Base-by-base conservation (phyloP, 2,888 invertebrate genomes). In the Elegia similella region DNA sequence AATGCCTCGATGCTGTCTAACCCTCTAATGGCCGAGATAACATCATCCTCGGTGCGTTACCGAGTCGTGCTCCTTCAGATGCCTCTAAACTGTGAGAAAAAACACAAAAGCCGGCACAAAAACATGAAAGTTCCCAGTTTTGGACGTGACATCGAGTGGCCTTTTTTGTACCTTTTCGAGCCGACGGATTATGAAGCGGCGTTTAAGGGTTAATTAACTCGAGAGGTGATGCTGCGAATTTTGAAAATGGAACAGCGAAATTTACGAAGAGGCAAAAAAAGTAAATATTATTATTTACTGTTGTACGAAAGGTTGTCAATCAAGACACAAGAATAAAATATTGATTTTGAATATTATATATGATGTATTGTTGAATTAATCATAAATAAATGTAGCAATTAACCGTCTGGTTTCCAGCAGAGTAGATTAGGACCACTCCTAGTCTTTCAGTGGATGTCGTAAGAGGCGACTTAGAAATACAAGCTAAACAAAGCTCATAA, bases 11-110 rank as follows among this genome's bases (percentile, higher is more conserved):
- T 79, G 82, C 69, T 69, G 73, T 74, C 76, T 77, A 77, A 77
- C 81, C 81, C 80, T 82, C 86, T 88, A 88, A 87, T 88, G 88
- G 86, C 68, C 63, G 69, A 69, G 90, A 91, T 91, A 88, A 82
- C 75, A 91, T 91, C 90, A 80, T 70, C 65, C 76, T 76, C 80
- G 81, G 86, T 87, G 85, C 87, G 84, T 86, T 88, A 86, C 86
- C 70, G 81, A 82, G 79, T 88, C 88, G 86, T 88, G 89, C 89
- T 86, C 77, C 86, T 80, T 83, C 84, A 85, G 87, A 85, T 84
- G 82, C 80, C 72, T 81, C 75, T 76, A 79, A 83, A 80, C 87
- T 89, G 87, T 89, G 88, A 90, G 89, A 91, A 88, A 87, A 88
- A 88, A 88, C 80, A 82, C 86, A 88, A 90, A 88, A 84, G 86